Evolutionary conservation across 2,113 vertebrate species (phyloP).

Genomic region (Scalopus aquaticus): DNA sequence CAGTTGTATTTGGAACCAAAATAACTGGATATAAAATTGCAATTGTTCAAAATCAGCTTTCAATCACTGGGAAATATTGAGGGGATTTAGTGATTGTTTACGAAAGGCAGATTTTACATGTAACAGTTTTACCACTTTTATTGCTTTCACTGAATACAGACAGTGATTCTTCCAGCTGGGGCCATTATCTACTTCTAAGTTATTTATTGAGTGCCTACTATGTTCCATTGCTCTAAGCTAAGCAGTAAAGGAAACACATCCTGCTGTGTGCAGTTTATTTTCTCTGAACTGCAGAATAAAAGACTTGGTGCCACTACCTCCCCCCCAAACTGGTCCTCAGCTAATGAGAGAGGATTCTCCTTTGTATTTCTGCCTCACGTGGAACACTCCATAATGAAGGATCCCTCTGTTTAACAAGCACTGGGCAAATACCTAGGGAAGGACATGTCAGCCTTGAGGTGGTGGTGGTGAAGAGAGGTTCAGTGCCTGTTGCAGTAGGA

Average conservation of each 20-base stretch:
- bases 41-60: not conserved
- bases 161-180: not conserved
- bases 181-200: not conserved
- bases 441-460: not conserved
- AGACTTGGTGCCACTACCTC: not conserved
- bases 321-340: not conserved
- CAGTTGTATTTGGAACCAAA: not conserved
- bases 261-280: not conserved
- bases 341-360: not conserved
- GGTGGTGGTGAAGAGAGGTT: not conserved
- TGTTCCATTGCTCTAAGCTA: not conserved
- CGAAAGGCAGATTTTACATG: not conserved
- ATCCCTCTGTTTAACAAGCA: not conserved
- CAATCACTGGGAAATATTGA: not conserved
- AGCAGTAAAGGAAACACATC: no score
- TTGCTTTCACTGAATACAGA: not conserved
- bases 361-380: rapidly evolving
- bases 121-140: not conserved
- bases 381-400: not conserved
- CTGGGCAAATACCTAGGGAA: not conserved
- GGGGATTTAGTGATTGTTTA: not conserved
- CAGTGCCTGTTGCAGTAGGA: not conserved
- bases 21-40: not conserved
- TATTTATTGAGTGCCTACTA: not conserved
- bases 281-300: not conserved